phyloP scores from a whole-genome alignment of 1,140 invertebrate genomes.

The Drosophila lacertosa region DNA sequence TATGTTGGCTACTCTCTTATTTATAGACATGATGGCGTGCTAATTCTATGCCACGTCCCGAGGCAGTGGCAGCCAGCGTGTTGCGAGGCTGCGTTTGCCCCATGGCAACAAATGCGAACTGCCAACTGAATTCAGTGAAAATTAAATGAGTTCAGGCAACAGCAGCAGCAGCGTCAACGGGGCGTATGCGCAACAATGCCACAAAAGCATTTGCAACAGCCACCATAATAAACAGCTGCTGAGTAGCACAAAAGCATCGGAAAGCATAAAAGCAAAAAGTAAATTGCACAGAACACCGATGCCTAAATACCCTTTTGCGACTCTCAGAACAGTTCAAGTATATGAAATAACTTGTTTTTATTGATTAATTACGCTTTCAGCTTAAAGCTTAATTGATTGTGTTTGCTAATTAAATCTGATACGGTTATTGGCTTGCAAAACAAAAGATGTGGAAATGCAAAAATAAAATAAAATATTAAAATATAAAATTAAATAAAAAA shows the following conservation, averaged over 20 bases:
- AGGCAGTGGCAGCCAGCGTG: slow-evolving; percentile 32
- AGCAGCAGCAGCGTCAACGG: slow-evolving; percentile 49
- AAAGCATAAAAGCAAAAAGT: neutral
- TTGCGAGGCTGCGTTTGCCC: slow-evolving; percentile 26
- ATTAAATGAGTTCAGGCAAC: slow-evolving; percentile 65
- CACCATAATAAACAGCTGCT: slow-evolving; percentile 61
- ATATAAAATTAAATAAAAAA: no score
- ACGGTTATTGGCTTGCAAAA: neutral
- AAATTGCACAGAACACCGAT: neutral
- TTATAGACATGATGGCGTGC: slow-evolving; percentile 69
- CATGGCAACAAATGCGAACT: slow-evolving; percentile 27
- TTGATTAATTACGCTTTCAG: neutral
- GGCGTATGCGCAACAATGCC: slow-evolving; percentile 73
- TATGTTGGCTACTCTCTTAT: slow-evolving; percentile 64
- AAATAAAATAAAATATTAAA: no score
- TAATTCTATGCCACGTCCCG: slow-evolving; percentile 66
- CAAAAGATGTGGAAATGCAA: no score
- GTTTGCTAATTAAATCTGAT: neutral
- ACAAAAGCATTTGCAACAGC: slow-evolving; percentile 37
- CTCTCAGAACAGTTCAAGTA: neutral
- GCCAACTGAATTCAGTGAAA: slow-evolving; percentile 7
- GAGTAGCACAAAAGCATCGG: slow-evolving; percentile 51
- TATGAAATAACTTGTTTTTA: neutral
- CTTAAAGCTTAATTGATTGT: neutral
- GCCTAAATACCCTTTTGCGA: slow-evolving; percentile 30